Base-by-base conservation (phyloP, 92 coral and sea anemone species). In the Bergia puertoricense region DNA sequence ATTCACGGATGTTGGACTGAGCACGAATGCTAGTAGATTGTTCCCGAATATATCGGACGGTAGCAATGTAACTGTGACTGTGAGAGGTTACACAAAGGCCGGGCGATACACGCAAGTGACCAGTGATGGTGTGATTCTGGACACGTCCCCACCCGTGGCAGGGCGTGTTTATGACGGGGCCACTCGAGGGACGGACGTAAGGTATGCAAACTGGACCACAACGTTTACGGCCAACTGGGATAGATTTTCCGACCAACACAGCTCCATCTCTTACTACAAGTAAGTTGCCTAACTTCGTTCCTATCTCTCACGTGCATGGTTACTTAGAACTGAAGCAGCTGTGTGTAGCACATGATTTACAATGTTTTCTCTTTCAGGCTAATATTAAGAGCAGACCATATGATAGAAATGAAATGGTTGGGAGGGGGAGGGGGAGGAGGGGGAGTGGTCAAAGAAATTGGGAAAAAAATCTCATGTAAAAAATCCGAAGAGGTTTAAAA, bases 21-120 rank as follows among this genome's bases (percentile, higher is more conserved):
- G 59, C 72, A 93, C 94, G 6, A 90, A 59, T n/a, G 96, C 95
- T 11, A 82, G 91, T 0, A 88, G 90, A 77, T 83, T 93, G 5
- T 97, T 97, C 43, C 83, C 79, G 40, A 86, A 92, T 78, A 48
- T 84, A 16, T 46, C 87, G 2, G 87, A 84, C 75, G 87, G 87
- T 50, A 84, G 78, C 68, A 84, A 84, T 13, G 87, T 84, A 13
- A 84, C 81, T 59, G 93, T 91, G 30, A 91, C 86, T 1, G 94
- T 97, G 23, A 89, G 98, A 66, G 95, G 94, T 0, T 97, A 77
- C 76, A 97, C 99, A n/a, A 94, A 94, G 86, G 98, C 99, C 3
- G 99, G 98, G 10, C 89, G 94, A 30, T 93, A 88, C 91, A 80
- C 96, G 1, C 95, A 95, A 54, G 81, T 94, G 45, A 91, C 93